These are phyloP conservation scores for Hirtodrosophila histrioides DNA, from an alignment of 2,888 invertebrate species.

Conservation along the genomic window DNA sequence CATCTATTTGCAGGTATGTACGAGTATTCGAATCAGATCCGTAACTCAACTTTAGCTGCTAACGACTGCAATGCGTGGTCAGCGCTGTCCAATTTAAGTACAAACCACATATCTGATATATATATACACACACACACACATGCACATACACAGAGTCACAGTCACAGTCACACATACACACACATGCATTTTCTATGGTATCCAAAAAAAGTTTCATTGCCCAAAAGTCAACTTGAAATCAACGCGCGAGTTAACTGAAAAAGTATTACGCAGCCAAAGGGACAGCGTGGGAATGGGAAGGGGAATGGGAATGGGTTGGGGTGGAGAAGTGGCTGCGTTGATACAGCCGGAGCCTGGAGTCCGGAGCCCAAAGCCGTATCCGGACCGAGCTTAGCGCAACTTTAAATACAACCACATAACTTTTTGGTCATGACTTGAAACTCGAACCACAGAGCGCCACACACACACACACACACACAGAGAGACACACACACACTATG, in stretches of 20 bases:
- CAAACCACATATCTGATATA: slow-evolving; percentile 39
- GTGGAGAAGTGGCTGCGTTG: neutral
- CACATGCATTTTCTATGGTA: slow-evolving; percentile 15
- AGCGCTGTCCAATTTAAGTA: slow-evolving; percentile 56
- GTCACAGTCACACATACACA: neutral
- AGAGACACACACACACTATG: slow-evolving; percentile 27
- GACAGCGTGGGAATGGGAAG: neutral
- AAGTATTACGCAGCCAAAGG: slow-evolving; percentile 65
- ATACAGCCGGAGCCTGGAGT: slow-evolving; percentile 28
- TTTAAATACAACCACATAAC: slow-evolving; percentile 78
- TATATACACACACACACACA: slow-evolving; percentile 17
- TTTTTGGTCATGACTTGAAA: slow-evolving; percentile 74
- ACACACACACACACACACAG: slow-evolving; percentile 15
- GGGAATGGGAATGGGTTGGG: neutral
- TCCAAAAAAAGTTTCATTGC: slow-evolving; percentile 53
- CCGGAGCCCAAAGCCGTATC: slow-evolving; percentile 32
- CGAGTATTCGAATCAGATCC: slow-evolving; percentile 22
- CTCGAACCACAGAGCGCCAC: slow-evolving; percentile 30
- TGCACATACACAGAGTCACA: slow-evolving; percentile 1
- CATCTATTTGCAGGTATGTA: slow-evolving; percentile 64
- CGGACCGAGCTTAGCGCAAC: slow-evolving; percentile 59
- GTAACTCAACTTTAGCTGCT: slow-evolving; percentile 49
- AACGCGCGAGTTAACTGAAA: slow-evolving; percentile 77
- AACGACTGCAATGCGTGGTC: slow-evolving; percentile 57
- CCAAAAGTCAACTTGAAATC: slow-evolving; percentile 67